These are phyloP conservation scores for Xenus cinereus DNA, from an alignment of 2,113 vertebrate genomes.

Conservation along the genomic window DNA sequence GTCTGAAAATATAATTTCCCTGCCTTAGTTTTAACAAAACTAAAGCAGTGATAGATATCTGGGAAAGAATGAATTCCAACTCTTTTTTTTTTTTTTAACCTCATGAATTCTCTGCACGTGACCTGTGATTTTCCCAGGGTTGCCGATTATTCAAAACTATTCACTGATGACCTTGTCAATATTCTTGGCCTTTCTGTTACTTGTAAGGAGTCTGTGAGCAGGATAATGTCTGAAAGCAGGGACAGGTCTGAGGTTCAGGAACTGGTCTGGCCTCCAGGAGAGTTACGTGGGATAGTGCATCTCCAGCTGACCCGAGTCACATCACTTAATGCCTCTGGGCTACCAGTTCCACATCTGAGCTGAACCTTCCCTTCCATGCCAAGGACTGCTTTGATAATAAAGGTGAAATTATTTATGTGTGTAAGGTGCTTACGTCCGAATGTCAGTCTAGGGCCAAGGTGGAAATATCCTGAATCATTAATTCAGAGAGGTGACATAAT, in stretches of 20 bases:
- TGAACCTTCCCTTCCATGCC: background rate
- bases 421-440: background rate
- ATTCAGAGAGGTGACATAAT: background rate
- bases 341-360: background rate
- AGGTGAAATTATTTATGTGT: background rate
- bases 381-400: background rate
- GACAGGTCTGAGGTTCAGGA: background rate
- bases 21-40: background rate
- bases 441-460: background rate
- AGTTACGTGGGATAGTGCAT: rapidly evolving
- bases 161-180: background rate
- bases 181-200: background rate
- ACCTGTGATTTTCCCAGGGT: background rate
- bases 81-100: background rate
- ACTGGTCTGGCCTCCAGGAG: background rate
- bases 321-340: background rate
- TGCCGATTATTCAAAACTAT: background rate
- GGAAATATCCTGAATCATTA: background rate
- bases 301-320: background rate
- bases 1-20: background rate
- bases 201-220: background rate
- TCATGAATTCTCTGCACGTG: background rate
- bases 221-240: background rate
- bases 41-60: background rate
- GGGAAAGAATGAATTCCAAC: background rate